Conservation (phyloP, 2,113 vertebrate species). For the Tylochromis polylepis region DNA sequence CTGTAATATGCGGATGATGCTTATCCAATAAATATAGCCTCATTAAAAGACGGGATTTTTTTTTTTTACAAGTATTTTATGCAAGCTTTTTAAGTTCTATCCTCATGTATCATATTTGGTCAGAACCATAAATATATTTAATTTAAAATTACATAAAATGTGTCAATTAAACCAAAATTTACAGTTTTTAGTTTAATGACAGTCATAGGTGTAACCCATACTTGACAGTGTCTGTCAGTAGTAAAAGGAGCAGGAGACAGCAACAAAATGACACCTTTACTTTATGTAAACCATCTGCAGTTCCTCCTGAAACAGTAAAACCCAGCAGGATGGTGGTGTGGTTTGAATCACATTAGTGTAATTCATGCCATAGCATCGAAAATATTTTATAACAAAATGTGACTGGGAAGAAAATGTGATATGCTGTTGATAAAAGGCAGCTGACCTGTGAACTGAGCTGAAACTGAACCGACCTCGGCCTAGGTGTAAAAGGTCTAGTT, state of each 20-base stretch:
- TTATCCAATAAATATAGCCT: fast-evolving
- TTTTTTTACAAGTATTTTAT: not conserved
- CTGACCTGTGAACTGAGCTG: not conserved
- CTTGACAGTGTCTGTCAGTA: not conserved
- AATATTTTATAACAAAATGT: not conserved
- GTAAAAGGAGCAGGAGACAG: not conserved
- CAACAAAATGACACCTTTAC: not conserved
- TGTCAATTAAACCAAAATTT: not conserved
- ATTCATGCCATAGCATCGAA: not conserved
- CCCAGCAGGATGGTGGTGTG: not conserved
- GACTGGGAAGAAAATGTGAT: not conserved
- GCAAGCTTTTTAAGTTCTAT: not conserved
- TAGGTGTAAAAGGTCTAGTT: slow-evolving; percentile 12
- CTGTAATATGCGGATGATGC: not conserved
- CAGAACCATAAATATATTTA: not conserved
- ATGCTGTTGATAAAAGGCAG: not conserved
- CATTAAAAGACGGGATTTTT: not conserved
- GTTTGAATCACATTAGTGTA: not conserved
- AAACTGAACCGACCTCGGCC: not conserved
- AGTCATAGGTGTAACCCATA: not conserved
- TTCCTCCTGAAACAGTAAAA: not conserved
- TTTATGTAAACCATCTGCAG: not conserved
- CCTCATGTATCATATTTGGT: not conserved
- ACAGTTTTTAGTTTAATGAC: not conserved
- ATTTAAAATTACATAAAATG: not conserved